These are phyloP conservation scores for Parthenolecanium corni DNA, from an alignment of 2,888 invertebrate genomes.

Conservation along the genomic window DNA sequence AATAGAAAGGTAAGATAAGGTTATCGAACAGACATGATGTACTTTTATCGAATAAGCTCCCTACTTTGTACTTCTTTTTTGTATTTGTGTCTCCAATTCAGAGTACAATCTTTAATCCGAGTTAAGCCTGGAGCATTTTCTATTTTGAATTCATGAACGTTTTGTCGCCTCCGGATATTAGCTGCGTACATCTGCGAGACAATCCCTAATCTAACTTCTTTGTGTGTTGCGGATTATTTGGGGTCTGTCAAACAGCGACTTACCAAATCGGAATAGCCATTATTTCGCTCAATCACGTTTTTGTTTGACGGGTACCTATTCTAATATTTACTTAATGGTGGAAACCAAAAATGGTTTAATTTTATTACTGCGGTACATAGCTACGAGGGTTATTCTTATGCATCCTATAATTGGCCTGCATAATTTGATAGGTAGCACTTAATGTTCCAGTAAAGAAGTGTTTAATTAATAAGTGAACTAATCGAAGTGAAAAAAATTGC, in stretches of 20 bases:
- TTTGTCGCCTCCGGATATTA: slow-evolving; percentile 16
- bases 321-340: neutral
- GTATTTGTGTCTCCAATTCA: neutral
- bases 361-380: neutral
- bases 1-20: too few species aligned
- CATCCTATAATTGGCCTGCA: too few species aligned
- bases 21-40: too few species aligned
- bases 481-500: too few species aligned
- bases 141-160: slow-evolving; percentile 21
- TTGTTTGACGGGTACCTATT: neutral
- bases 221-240: slow-evolving; percentile 19
- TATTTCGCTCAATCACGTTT: slow-evolving; percentile 18
- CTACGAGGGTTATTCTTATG: too few species aligned
- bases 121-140: slow-evolving; percentile 11
- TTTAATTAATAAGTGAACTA: too few species aligned
- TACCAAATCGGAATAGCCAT: slow-evolving; percentile 16
- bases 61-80: neutral
- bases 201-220: slow-evolving; percentile 16
- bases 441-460: too few species aligned
- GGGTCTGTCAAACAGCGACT: slow-evolving; percentile 17
- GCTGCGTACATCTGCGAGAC: slow-evolving; percentile 19
- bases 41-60: too few species aligned
- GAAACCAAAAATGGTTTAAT: slow-evolving; percentile 4
- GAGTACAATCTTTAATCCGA: slow-evolving; percentile 7
- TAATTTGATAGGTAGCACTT: too few species aligned